Conservation (phyloP, 2,113 vertebrate genomes). For the Turnix velox region DNA sequence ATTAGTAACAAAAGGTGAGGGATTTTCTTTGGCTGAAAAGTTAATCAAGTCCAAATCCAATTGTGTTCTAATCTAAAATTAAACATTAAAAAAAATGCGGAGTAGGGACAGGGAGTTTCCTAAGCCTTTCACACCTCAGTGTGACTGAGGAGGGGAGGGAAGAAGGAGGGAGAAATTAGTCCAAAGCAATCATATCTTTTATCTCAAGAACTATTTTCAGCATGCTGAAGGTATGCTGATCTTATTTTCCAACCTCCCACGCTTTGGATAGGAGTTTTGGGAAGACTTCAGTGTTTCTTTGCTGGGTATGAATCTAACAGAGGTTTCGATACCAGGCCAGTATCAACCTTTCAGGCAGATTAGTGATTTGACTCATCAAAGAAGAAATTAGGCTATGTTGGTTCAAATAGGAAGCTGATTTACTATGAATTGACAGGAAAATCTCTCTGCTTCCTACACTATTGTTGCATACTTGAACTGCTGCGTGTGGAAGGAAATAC, state of each 20-base stretch:
- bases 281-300: background rate
- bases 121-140: background rate
- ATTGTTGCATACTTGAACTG: background rate
- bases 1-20: background rate
- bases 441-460: background rate
- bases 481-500: background rate
- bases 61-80: slow-evolving; percentile 19
- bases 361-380: background rate
- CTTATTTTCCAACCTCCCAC: slow-evolving; percentile 20
- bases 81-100: background rate
- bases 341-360: background rate
- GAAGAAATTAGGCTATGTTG: background rate
- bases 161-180: background rate
- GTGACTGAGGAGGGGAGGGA: background rate
- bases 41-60: slow-evolving; percentile 1
- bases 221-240: background rate
- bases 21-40: background rate
- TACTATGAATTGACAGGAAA: background rate
- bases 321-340: background rate
- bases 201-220: slow-evolving; percentile 35
- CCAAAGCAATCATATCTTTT: slow-evolving; percentile 19
- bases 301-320: background rate
- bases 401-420: background rate
- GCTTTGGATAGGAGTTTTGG: background rate
- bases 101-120: background rate